Conservation (phyloP, 2,888 invertebrate genomes). For the Junonia oenone region DNA sequence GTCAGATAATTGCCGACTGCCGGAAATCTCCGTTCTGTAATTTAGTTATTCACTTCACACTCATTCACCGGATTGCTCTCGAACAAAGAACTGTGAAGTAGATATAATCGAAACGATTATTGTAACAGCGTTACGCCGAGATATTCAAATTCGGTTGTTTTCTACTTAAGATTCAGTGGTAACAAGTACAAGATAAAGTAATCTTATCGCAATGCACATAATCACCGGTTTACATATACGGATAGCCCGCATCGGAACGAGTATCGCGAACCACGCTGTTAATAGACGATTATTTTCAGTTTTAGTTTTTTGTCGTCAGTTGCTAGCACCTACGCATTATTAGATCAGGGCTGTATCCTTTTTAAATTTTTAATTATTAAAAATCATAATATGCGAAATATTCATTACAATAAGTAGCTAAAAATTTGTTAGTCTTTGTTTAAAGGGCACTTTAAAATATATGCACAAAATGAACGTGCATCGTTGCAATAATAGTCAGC, state of each 20-base stretch:
- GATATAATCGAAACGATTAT: slow-evolving; percentile 1
- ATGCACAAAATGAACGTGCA: not conserved
- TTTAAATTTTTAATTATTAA: not conserved
- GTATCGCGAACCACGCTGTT: slow-evolving; percentile 51
- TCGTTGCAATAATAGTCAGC: slow-evolving; percentile 9
- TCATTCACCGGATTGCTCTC: slow-evolving; percentile 10
- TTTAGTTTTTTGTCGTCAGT: slow-evolving; percentile 63
- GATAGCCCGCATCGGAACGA: slow-evolving; percentile 46
- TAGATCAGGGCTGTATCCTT: slow-evolving; percentile 44
- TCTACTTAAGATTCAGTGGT: slow-evolving; percentile 17
- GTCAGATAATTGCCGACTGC: slow-evolving; percentile 33
- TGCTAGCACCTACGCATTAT: slow-evolving; percentile 57
- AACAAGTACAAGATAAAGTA: slow-evolving; percentile 32
- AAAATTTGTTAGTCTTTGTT: not conserved
- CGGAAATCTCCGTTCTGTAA: slow-evolving; percentile 25
- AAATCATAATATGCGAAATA: not conserved
- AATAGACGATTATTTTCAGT: slow-evolving; percentile 52
- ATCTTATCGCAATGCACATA: slow-evolving; percentile 44
- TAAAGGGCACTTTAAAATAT: not conserved
- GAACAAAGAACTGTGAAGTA: slow-evolving; percentile 8
- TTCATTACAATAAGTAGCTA: no score
- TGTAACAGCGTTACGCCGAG: not conserved
- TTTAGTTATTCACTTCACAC: slow-evolving; percentile 20
- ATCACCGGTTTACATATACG: slow-evolving; percentile 58
- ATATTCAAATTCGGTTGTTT: slow-evolving; percentile 20